Percentiles rank a stretch among this genome's conserved stretches.
Conservation (phyloP, 2,888 invertebrate genomes). For the Phortica okadai region DNA sequence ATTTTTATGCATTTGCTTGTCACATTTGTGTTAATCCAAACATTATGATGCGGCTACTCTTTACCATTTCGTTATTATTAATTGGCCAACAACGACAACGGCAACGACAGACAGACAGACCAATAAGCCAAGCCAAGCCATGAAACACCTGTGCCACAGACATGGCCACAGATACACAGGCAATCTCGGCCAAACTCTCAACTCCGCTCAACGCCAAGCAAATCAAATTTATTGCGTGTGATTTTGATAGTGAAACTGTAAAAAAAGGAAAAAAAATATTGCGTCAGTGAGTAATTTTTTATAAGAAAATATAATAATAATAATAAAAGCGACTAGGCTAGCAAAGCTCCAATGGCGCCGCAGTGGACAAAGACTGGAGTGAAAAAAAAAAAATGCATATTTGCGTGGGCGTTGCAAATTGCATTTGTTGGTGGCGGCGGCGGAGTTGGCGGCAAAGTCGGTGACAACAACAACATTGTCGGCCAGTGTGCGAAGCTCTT, state of each 20-base stretch:
- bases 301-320: conserved; percentile 28
- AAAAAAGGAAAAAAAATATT: conserved; percentile 55
- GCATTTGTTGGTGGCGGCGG: conserved; percentile 48
- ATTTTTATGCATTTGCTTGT: conserved; percentile 63
- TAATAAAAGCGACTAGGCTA: neutral
- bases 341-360: conserved; percentile 16
- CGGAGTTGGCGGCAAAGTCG: neutral
- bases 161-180: neutral
- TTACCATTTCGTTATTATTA: conserved; percentile 60
- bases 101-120: conserved; percentile 3
- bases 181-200: neutral
- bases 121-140: neutral
- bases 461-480: neutral
- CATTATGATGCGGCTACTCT: conserved; percentile 60
- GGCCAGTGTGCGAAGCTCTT: neutral
- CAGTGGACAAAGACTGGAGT: neutral
- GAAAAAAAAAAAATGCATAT: conserved; percentile 25
- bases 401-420: conserved; percentile 61
- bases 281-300: conserved; percentile 69
- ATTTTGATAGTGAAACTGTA: conserved; percentile 60
- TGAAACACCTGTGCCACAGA: conserved; percentile 18
- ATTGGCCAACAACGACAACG: conserved; percentile 53
- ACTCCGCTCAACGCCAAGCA: conserved; percentile 16
- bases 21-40: conserved; percentile 68
- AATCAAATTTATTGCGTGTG: conserved; percentile 66